These are phyloP conservation scores for Argyrosomus japonicus DNA, from an alignment of 2,113 vertebrate genomes.

Conservation along the genomic window DNA sequence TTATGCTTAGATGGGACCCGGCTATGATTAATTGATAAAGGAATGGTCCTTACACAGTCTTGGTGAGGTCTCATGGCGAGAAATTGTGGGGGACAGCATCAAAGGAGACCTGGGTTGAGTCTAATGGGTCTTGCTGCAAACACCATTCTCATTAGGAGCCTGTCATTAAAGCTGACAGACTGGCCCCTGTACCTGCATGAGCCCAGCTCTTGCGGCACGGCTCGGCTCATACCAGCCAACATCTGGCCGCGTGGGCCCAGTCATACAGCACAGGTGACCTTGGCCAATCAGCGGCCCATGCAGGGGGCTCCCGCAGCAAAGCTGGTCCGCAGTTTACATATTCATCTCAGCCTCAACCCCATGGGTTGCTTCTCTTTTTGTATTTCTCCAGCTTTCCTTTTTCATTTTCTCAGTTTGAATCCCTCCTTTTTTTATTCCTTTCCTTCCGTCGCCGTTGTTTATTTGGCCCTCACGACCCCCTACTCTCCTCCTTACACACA, in stretches of 20 bases:
- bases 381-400: conserved; percentile 72
- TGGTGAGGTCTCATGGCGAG: conserved; percentile 88
- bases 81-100: conserved; percentile 92
- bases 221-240: conserved; percentile 84
- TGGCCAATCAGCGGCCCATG: conserved; percentile 89
- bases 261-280: conserved; percentile 91
- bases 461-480: conserved; percentile 69
- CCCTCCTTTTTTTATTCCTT: conserved; percentile 71
- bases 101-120: conserved; percentile 95
- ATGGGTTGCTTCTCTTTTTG: conserved; percentile 61
- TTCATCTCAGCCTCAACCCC: conserved; percentile 85
- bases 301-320: conserved; percentile 85
- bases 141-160: conserved; percentile 94
- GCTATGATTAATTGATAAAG: conserved; percentile 99
- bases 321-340: conserved; percentile 86
- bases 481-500: conserved; percentile 39
- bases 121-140: conserved; percentile 94
- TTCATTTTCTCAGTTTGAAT: conserved; percentile 67
- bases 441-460: conserved; percentile 81
- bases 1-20: conserved; percentile 95
- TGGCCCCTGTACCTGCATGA: conserved; percentile 91
- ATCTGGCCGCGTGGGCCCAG: conserved; percentile 58
- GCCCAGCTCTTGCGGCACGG: conserved; percentile 67
- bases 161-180: conserved; percentile 92
- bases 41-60: conserved; percentile 92